Evolutionary conservation across 2,888 invertebrate genomes (phyloP).

Genomic region (Nephrotoma flavescens): DNA sequence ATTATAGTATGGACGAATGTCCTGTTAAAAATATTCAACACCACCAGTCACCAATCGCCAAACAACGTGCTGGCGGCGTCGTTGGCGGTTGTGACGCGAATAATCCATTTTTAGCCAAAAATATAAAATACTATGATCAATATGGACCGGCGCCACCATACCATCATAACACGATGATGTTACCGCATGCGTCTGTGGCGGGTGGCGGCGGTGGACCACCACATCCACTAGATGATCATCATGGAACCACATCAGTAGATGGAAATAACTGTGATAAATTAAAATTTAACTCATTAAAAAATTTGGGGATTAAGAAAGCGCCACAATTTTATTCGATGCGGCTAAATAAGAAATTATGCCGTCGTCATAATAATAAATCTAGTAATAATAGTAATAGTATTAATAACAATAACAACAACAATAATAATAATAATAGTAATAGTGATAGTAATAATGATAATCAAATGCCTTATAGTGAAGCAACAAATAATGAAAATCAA

Average conservation of each 20-base stretch:
- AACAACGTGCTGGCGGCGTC: constrained; percentile 27
- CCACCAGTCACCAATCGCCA: background rate
- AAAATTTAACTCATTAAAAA: constrained; percentile 28
- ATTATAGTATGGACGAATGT: constrained; percentile 6
- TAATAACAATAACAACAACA: no score
- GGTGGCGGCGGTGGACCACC: constrained; percentile 5
- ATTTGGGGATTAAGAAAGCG: constrained; percentile 13
- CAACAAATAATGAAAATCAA: constrained; percentile 14
- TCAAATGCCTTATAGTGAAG: constrained; percentile 9
- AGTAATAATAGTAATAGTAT: background rate
- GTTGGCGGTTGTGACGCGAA: constrained; percentile 31
- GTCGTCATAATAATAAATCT: constrained; percentile 18
- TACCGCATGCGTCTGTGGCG: constrained; percentile 11
- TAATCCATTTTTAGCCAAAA: constrained; percentile 21
- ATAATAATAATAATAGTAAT: constrained; percentile 21
- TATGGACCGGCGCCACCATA: constrained; percentile 14
- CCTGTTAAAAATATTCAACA: constrained; percentile 2
- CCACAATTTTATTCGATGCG: constrained; percentile 15
- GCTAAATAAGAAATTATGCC: constrained; percentile 25
- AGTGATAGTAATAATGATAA: constrained; percentile 21
- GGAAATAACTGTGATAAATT: constrained; percentile 2
- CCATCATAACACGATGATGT: constrained; percentile 10
- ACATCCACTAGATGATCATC: background rate
- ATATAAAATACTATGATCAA: constrained; percentile 25
- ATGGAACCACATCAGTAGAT: constrained; percentile 16